Conservation (phyloP, 2,797 vertebrate genomes). For the Falco cherrug region DNA sequence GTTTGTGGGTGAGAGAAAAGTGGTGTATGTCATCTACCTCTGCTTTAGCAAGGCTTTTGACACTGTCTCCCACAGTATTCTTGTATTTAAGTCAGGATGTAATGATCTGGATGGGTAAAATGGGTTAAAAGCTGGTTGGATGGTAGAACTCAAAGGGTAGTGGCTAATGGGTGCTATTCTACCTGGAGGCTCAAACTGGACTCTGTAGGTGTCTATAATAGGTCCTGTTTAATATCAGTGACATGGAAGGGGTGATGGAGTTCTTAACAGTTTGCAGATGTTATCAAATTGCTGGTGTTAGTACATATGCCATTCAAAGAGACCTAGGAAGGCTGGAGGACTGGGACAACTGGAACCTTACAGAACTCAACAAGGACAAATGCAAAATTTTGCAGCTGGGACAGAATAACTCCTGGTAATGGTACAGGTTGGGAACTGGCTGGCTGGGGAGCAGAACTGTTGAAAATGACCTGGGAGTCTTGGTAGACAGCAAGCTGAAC, state of each 20-base stretch:
- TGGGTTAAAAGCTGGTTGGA: neutral
- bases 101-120: neutral
- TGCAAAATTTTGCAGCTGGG: neutral
- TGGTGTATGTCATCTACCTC: neutral
- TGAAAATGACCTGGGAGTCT: neutral
- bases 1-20: neutral
- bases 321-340: neutral
- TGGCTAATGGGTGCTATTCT: neutral
- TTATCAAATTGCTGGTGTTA: neutral
- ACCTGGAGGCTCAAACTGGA: neutral
- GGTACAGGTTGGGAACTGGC: neutral
- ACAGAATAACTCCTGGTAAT: neutral
- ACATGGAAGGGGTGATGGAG: neutral
- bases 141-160: neutral
- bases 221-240: neutral
- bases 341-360: neutral
- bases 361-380: neutral
- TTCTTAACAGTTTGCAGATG: neutral
- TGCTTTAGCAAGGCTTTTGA: neutral
- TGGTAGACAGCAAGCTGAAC: neutral
- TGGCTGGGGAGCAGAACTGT: neutral
- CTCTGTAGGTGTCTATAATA: neutral
- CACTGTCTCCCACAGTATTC: neutral
- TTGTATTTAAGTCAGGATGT: neutral
- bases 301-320: neutral